Percentiles rank a stretch among this genome's conserved stretches.
These are phyloP conservation scores for Doris montereyensis DNA, from an alignment of 2,888 invertebrate genomes.

Conservation along the genomic window DNA sequence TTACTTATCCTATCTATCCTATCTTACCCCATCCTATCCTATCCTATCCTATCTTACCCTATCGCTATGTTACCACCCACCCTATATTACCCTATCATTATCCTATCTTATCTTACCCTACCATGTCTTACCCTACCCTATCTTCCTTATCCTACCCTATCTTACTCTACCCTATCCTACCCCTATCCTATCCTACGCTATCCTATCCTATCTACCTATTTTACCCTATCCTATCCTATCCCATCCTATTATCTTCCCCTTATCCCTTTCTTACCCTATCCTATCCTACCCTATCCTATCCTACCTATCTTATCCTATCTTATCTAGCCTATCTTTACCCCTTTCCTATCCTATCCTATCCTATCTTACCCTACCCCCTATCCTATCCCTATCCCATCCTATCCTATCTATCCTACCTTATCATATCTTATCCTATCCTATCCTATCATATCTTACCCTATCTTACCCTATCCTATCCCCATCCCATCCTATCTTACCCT, in stretches of 20 bases:
- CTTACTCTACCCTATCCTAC: slow-evolving; percentile 14
- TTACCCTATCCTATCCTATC: not conserved
- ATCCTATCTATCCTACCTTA: not conserved
- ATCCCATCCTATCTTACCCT: not conserved
- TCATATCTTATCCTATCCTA: slow-evolving; percentile 10
- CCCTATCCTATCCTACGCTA: slow-evolving; percentile 8
- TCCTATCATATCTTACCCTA: slow-evolving; percentile 16
- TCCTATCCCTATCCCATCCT: slow-evolving; percentile 15
- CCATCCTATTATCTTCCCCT: not conserved
- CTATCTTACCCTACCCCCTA: slow-evolving; percentile 1
- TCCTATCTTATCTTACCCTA: not conserved
- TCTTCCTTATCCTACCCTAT: slow-evolving; percentile 14
- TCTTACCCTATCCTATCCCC: slow-evolving; percentile 3
- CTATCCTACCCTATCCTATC: not conserved
- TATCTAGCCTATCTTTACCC: not conserved
- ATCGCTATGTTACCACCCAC: not conserved
- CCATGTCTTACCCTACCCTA: not conserved
- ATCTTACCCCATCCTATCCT: not conserved
- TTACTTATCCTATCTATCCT: slow-evolving; percentile 4
- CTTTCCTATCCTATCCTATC: not conserved
- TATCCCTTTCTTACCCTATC: not conserved
- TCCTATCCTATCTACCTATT: slow-evolving; percentile 4
- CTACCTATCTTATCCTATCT: not conserved
- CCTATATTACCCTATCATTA: slow-evolving; percentile 1
- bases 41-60: slow-evolving; percentile 7